Conservation (phyloP, 2,797 vertebrate genomes). For the Chelmon rostratus region DNA sequence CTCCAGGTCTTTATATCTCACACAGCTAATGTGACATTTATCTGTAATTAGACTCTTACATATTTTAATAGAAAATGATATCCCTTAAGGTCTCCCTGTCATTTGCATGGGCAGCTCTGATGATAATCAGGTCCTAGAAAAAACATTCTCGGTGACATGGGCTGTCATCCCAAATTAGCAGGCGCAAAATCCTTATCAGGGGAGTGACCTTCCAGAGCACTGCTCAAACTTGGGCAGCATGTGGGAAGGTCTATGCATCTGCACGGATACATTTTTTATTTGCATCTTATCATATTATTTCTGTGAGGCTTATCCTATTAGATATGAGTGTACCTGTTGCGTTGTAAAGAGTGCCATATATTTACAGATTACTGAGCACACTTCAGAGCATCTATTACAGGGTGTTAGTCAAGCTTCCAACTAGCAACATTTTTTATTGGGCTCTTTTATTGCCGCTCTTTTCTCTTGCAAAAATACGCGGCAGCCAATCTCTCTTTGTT, state of each 20-base stretch:
- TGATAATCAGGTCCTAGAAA: constrained; percentile 83
- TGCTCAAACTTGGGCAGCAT: constrained; percentile 54
- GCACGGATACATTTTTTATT: constrained; percentile 23
- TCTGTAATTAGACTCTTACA: constrained; percentile 87
- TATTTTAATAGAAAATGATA: constrained; percentile 87
- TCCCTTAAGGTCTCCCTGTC: constrained; percentile 88
- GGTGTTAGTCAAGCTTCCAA: not conserved
- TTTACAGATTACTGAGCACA: not conserved
- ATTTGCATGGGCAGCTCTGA: constrained; percentile 85
- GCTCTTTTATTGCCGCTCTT: not conserved
- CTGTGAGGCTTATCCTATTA: not conserved
- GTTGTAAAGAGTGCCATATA: not conserved
- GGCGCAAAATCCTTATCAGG: constrained; percentile 77
- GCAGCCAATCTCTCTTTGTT: constrained; percentile 24
- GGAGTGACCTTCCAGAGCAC: constrained; percentile 78
- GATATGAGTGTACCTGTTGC: not conserved
- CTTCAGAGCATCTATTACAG: not conserved
- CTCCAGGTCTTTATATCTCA: constrained; percentile 77
- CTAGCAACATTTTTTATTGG: not conserved
- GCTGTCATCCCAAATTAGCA: constrained; percentile 85
- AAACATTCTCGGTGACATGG: constrained; percentile 79
- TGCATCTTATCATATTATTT: not conserved
- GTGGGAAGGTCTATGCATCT: constrained; percentile 30
- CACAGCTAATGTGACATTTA: constrained; percentile 86
- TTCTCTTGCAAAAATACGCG: not conserved